Percentiles rank a stretch among this genome's conserved stretches.
Conservation (phyloP, 2,888 invertebrate species). For the Tetragonisca angustula region DNA sequence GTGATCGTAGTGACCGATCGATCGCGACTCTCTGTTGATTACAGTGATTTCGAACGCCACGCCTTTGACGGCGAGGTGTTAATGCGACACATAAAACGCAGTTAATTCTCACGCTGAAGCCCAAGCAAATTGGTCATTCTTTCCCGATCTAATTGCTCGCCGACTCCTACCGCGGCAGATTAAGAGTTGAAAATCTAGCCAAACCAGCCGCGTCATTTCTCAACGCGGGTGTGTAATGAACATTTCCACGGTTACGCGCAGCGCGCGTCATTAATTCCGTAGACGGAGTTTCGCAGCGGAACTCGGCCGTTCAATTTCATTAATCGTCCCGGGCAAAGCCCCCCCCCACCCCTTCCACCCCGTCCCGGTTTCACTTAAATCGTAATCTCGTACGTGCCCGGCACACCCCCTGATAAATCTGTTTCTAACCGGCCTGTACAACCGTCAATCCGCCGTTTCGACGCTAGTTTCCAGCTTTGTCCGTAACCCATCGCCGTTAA, state of each 20-base stretch:
- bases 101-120: constrained; percentile 40
- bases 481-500: constrained; percentile 50
- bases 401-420: constrained; percentile 43
- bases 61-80: not conserved
- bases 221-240: constrained; percentile 52
- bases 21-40: not conserved
- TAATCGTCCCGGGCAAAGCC: constrained; percentile 66
- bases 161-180: constrained; percentile 37
- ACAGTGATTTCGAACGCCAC: constrained; percentile 1
- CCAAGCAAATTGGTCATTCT: constrained; percentile 42
- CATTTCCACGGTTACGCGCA: constrained; percentile 58
- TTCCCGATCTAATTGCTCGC: constrained; percentile 52
- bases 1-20: not conserved
- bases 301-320: constrained; percentile 69
- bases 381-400: constrained; percentile 69
- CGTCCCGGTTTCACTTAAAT: constrained; percentile 68
- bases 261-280: constrained; percentile 60
- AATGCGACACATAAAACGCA: constrained; percentile 29
- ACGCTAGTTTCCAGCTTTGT: constrained; percentile 53
- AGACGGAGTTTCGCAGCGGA: constrained; percentile 60
- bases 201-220: constrained; percentile 53
- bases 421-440: constrained; percentile 31
- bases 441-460: constrained; percentile 46
- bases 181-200: constrained; percentile 49
- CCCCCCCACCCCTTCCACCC: constrained; percentile 21